phyloP scores from a whole-genome alignment of 2,797 vertebrate species.

The Merluccius polli region DNA sequence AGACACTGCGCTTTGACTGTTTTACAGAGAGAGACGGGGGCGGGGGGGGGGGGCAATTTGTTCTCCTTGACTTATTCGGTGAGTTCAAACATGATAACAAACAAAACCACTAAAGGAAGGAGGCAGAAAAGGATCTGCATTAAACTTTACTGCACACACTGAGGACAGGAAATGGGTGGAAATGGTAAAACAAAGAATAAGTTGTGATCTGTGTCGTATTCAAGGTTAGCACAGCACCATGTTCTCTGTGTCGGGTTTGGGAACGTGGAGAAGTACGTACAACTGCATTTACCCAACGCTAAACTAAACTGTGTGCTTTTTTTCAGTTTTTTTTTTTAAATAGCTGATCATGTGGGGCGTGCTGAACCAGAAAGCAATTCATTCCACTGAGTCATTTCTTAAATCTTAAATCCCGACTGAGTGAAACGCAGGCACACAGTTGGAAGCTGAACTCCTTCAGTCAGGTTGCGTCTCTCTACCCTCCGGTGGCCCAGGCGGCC shows the following conservation, averaged over 20 bases:
- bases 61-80: slow-evolving; percentile 45
- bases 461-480: neutral
- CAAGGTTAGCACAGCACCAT: neutral
- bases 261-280: neutral
- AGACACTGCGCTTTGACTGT: slow-evolving; percentile 56
- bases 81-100: slow-evolving; percentile 42
- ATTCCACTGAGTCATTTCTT: no score
- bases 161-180: neutral
- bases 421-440: no score
- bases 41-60: slow-evolving; percentile 42
- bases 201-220: neutral
- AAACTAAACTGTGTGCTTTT: no score
- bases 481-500: neutral
- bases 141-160: neutral
- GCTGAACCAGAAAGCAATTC: no score
- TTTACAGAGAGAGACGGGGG: slow-evolving; percentile 38
- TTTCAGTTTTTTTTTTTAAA: neutral
- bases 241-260: slow-evolving; percentile 8
- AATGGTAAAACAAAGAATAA: neutral
- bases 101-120: slow-evolving; percentile 32
- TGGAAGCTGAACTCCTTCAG: neutral
- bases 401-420: no score
- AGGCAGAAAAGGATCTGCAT: slow-evolving; percentile 7
- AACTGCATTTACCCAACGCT: neutral
- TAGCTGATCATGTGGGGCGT: neutral